phyloP scores from a whole-genome alignment of 2,797 vertebrate species.

The Paramormyrops hopkinsi region DNA sequence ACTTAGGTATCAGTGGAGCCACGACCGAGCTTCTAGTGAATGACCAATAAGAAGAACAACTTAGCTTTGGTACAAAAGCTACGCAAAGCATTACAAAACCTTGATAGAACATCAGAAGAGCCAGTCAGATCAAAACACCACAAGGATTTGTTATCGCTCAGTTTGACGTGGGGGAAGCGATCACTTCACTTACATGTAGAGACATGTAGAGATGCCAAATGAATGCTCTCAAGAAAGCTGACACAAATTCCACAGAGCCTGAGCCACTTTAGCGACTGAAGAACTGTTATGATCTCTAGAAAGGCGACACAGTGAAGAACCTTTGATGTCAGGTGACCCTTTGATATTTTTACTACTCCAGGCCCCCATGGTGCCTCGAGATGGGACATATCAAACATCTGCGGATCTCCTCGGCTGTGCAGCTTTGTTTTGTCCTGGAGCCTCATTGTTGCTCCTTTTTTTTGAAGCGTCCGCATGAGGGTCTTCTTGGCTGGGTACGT shows the following conservation, averaged over 20 bases:
- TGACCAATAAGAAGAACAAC: neutral
- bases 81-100: neutral
- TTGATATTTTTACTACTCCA: constrained; percentile 27
- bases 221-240: neutral
- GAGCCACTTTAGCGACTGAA: constrained; percentile 45
- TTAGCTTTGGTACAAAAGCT: neutral
- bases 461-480: constrained; percentile 34
- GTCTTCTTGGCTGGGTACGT: constrained; percentile 33
- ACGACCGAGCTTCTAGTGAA: neutral
- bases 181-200: neutral
- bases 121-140: neutral
- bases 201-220: neutral
- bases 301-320: constrained; percentile 39
- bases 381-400: constrained; percentile 43
- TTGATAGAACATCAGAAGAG: neutral
- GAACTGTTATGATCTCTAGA: constrained; percentile 39
- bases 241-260: constrained; percentile 19
- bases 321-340: constrained; percentile 45
- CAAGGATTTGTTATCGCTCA: neutral
- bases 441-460: constrained; percentile 10
- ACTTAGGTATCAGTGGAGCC: neutral
- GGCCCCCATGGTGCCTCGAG: constrained; percentile 22
- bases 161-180: neutral
- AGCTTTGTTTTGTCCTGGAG: constrained; percentile 33
- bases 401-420: constrained; percentile 48